Base-by-base conservation (phyloP, 2,888 invertebrate species). In the Cheilosia soror region DNA sequence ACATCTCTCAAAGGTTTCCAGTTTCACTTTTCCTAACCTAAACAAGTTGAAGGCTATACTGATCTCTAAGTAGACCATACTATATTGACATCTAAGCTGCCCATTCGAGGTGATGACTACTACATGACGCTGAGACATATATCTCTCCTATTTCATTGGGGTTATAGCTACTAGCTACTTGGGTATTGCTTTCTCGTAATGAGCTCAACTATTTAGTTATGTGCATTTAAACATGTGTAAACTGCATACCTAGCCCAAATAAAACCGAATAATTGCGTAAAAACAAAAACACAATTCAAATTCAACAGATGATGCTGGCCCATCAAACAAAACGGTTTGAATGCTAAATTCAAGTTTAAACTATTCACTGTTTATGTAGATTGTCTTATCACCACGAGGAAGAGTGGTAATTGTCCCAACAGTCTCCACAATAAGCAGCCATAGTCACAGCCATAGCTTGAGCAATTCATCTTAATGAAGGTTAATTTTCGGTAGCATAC, bases 11-110 rank as follows among this genome's bases (percentile, higher is more conserved):
- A 47, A 80, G 71, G 77, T 82, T 66, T 82, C 49, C 20, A 65
- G 47, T 82, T 82, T 66, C 82, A 81, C 71, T 81, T 76, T 76
- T 33, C 25, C 13, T 40, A 58, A 57, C 49, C 75, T 4, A 66
- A 72, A 72, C 82, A 82, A 82, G 82, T 82, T 82, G 82, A 82
- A 77, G 82, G 80, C 37, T 47, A 37, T n/a, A 1, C 11, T 4
- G 29, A 37, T 47, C 71, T 58, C 11, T 49, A 55, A 73, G 40
- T 80, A 55, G 80, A 80, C 11, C 37, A 73, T 53, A 53, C 42
- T 53, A 53, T 49, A 68, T 37, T 40, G 80, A 63, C 66, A 80
- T 31, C 27, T 62, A 80, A 80, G 60, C 51, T 55, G 47, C 4
- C 53, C 47, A 68, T 73, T 68, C 80, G 80, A 80, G 80, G 80